phyloP scores from a whole-genome alignment of 2,797 vertebrate genomes.

The Alectoris magna region DNA sequence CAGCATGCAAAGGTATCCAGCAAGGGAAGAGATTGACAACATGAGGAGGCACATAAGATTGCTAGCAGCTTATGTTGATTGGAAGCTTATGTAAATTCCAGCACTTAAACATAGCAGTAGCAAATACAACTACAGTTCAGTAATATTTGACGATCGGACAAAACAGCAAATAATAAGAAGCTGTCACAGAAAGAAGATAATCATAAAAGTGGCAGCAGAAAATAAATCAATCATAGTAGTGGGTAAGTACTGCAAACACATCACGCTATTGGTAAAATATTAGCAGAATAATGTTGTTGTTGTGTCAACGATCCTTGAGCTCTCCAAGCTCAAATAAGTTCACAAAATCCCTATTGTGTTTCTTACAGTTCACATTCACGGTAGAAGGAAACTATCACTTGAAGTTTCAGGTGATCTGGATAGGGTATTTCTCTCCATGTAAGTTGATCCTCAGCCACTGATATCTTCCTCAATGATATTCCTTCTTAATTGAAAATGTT shows the following conservation, averaged over 20 bases:
- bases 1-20: neutral
- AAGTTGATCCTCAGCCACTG: neutral
- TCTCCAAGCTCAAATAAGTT: neutral
- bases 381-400: neutral
- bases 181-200: neutral
- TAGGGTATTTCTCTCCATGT: neutral
- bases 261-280: neutral
- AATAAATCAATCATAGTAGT: neutral
- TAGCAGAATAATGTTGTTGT: neutral
- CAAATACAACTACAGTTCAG: neutral
- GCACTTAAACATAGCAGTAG: neutral
- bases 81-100: neutral
- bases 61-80: neutral
- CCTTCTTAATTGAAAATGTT: neutral
- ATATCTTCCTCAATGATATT: neutral
- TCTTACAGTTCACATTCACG: neutral
- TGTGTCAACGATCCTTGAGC: accelerated
- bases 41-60: neutral
- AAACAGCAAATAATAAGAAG: neutral
- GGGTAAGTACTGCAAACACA: neutral
- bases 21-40: neutral
- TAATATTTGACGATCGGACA: neutral
- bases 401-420: neutral
- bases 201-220: neutral
- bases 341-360: neutral